phyloP scores from a whole-genome alignment of 2,113 vertebrate genomes.

The Cavia porcellus region DNA sequence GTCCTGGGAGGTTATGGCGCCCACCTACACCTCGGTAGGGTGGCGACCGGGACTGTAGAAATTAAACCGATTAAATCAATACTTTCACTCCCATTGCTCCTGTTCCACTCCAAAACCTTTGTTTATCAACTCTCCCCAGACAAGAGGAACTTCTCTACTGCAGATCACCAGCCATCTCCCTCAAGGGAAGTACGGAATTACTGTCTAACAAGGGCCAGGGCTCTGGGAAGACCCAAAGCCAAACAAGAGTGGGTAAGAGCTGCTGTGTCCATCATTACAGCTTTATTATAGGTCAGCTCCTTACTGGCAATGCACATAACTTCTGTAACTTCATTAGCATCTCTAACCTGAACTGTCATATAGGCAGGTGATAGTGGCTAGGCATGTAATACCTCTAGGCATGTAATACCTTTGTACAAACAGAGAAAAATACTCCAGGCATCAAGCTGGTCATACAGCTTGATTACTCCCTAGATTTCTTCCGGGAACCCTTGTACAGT shows the following conservation, averaged over 20 bases:
- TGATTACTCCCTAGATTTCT: not conserved
- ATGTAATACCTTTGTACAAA: not conserved
- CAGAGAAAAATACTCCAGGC: not conserved
- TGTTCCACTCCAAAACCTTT: constrained; percentile 57
- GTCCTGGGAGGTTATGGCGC: not conserved
- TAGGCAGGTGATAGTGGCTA: not conserved
- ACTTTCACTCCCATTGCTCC: constrained; percentile 34
- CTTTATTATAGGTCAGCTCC: constrained; percentile 80
- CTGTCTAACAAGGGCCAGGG: constrained; percentile 74
- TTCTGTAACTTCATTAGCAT: constrained; percentile 84
- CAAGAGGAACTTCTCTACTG: not conserved
- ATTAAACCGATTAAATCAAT: no score
- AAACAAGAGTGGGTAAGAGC: constrained; percentile 77
- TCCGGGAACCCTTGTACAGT: not conserved
- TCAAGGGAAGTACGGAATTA: not conserved
- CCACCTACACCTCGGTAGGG: not conserved
- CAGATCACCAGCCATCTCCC: not conserved
- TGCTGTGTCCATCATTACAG: constrained; percentile 75
- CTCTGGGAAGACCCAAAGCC: constrained; percentile 73
- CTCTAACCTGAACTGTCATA: constrained; percentile 70
- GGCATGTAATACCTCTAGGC: not conserved
- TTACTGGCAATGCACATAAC: constrained; percentile 77
- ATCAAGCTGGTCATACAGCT: not conserved
- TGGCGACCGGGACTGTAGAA: not conserved
- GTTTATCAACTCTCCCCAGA: rapidly evolving